Evolutionary conservation across 2,888 invertebrate species (phyloP).

Genomic region (Mayetiola destructor): DNA sequence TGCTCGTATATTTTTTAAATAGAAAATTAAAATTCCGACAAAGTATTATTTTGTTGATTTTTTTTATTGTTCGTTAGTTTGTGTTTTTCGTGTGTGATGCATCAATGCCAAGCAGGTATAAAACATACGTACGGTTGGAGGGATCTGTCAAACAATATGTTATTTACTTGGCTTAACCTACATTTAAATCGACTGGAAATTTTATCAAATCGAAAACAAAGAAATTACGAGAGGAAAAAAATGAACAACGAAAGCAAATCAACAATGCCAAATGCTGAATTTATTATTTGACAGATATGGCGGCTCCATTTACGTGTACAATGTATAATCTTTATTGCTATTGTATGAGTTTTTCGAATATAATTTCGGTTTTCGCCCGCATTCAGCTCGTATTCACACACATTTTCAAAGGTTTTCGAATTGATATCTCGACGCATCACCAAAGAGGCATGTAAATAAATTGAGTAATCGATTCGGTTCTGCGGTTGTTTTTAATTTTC

Average conservation of each 20-base stretch:
- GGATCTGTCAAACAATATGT: too few relatives aligned
- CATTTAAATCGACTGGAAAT: not conserved
- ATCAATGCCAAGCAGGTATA: too few relatives aligned
- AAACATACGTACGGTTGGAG: too few relatives aligned
- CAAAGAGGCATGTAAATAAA: not conserved
- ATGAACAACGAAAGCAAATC: not conserved
- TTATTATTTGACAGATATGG: not conserved
- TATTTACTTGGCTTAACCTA: conserved; percentile 10
- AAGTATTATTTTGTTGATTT: too few relatives aligned
- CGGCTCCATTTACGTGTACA: not conserved
- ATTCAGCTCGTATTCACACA: not conserved
- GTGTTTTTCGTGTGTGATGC: too few relatives aligned
- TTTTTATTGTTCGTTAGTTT: too few relatives aligned
- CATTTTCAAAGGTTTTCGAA: not conserved
- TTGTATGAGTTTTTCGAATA: not conserved
- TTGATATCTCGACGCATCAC: not conserved
- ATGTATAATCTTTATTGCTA: not conserved
- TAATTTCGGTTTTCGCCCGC: not conserved
- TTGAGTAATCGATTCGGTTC: too few relatives aligned
- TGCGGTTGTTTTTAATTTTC: too few relatives aligned
- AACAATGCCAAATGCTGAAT: not conserved
- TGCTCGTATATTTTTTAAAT: too few relatives aligned
- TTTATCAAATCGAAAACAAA: not conserved
- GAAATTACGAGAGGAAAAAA: not conserved
- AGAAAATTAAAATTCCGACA: too few relatives aligned